Evolutionary conservation across 2,113 vertebrate species (phyloP), one percentile per base, ranked within the genome.

Genomic region (Siphamia tubifer): DNA sequence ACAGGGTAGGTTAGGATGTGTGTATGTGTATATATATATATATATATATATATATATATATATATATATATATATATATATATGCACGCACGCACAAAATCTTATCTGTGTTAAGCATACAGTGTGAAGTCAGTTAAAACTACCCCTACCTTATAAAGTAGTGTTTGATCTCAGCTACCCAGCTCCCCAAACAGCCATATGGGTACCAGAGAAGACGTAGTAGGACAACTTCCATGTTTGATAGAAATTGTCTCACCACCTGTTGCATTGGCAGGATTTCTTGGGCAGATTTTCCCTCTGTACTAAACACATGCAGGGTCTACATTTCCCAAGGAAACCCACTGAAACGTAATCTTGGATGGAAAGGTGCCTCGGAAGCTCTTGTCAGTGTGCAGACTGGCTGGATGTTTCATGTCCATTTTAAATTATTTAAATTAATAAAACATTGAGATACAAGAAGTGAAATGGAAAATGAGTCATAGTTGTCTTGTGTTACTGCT

Each of bases 361-460:
- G 31, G 78, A 86, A 79, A 79, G 63, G 63, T 87, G 79, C 72
- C 72, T 74, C 66, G 71, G 77, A 83, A 86, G 71, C 74, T 80
- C 74, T 42, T 65, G 82, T 81, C 78, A 54, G 39, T 71, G 73
- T 86, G 68, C 74, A 71, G 65, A 81, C 73, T 79, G 73, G 84
- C 72, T 74, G 75, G 81, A 74, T 83, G 82, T 84, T 86, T 88
- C 89, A 70, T 91, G 87, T 90, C 85, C 79, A 81, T 89, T 90
- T 82, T 91, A 91, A 91, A 87, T 92, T 93, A 93, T 93, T 93
- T 92, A 90, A 92, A 87, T 90, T 83, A 92, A 93, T 87, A 91
- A 92, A 88, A 90, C 83, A 53, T 78, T 82, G 81, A 84, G 75
- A 84, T 70, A 72, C 55, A 4, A 63, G 56, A 82, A 83, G 76